Base-by-base conservation (phyloP, 2,113 vertebrate species). In the Scytalopus superciliaris region DNA sequence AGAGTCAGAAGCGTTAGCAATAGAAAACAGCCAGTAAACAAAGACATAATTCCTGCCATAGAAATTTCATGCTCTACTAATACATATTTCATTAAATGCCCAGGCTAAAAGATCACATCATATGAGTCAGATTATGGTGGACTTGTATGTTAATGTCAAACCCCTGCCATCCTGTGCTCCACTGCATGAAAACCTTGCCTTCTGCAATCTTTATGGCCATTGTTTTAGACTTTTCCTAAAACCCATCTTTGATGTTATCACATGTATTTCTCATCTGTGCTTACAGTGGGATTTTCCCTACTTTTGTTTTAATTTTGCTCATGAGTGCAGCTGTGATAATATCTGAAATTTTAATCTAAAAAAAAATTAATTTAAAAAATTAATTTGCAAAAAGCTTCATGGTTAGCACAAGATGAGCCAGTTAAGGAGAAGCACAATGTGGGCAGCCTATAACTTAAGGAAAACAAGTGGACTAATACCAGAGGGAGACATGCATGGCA, bases 151-250 rank as follows among this genome's bases (percentile, higher is more conserved):
- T 27, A 66, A n/a, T 12, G 19, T 62, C 63, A 82, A 92, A 84
- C 4, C 15, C 23, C 17, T 76, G 31, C 10, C 2, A 7, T 42
- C 6, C 50, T 50, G 8, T 0, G 0, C 28, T 90, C 45, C 30
- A 42, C 37, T 55, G 24, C 2, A 0, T 42, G 42, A 89, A 75
- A 30, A 72, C 12, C 4, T 75, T 82, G 42, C 9, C 17, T 64
- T 72, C 62, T 79, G 19, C 28, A 69, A 66, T 42, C 31, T 78
- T 70, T 50, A 31, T 5, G 4, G 18, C 19, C 45, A 7, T 45
- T 64, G 57, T 82, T 50, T 79, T 7, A 85, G 56, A 56, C 8
- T 55, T 91, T 49, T 15, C 35, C 31, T 69, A 88, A 64, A 88
- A 42, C 6, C 5, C n/a, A 2, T 40, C 25, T 63, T 84, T 42